These are phyloP conservation scores for Noctuana brunneofusca DNA, from an alignment of 2,888 invertebrate species.

Conservation along the genomic window DNA sequence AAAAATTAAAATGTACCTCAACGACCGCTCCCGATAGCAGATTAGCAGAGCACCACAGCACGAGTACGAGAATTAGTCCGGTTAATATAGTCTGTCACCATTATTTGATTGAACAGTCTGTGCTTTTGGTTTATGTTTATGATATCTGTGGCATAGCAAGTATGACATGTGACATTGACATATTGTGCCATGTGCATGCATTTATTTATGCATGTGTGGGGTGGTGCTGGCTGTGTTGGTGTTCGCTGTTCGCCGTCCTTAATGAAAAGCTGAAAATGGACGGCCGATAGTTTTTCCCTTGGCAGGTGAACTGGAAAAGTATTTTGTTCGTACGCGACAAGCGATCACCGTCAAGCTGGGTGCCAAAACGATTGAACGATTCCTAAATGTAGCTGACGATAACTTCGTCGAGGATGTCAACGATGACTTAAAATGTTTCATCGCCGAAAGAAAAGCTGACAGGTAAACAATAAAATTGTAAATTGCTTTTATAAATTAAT, in stretches of 20 bases:
- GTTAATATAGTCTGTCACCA: too few relatives aligned
- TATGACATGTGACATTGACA: too few relatives aligned
- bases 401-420: conserved; percentile 78
- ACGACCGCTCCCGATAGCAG: too few relatives aligned
- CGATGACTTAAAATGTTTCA: conserved; percentile 79
- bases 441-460: conserved; percentile 73
- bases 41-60: too few relatives aligned
- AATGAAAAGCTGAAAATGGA: conserved; percentile 52
- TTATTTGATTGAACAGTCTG: too few relatives aligned
- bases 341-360: conserved; percentile 72
- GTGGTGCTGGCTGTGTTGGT: conserved; percentile 38
- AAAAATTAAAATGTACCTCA: too few relatives aligned
- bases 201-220: neutral
- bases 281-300: conserved; percentile 60
- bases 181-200: conserved; percentile 10
- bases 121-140: too few relatives aligned
- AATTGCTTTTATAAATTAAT: conserved; percentile 15
- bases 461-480: conserved; percentile 65
- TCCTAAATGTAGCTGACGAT: conserved; percentile 74
- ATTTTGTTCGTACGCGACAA: conserved; percentile 57
- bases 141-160: conserved; percentile 33
- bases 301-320: conserved; percentile 63
- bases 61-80: too few relatives aligned
- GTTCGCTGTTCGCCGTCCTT: conserved; percentile 40
- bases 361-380: conserved; percentile 79